Base-by-base conservation (phyloP, 1,140 invertebrate genomes). In the Dryas iulia region DNA sequence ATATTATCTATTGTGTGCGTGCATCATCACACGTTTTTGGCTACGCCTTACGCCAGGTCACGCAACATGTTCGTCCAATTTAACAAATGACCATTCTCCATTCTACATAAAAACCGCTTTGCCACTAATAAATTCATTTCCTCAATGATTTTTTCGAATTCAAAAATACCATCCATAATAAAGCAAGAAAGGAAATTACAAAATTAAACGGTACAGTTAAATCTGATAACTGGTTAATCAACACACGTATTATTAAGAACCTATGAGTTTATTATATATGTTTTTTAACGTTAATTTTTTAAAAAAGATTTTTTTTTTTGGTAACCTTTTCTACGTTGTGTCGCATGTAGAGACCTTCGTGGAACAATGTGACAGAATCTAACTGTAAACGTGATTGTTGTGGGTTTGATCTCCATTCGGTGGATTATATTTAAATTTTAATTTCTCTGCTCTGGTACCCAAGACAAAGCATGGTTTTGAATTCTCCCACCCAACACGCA, bases 21-120 rank as follows among this genome's bases (percentile, higher is more conserved):
- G 65, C 31, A 59, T n/a, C 24, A 35, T 60, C 59, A 61, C 59
- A 61, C 66, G 28, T 33, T 57, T 61, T 53, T 52, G 78, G 72
- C 73, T 74, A 78, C 81, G 81, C 81, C 81, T 78, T 58, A 70
- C 68, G 74, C 69, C 64, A 25, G 66, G 81, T 79, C 81, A 83
- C 81, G 81, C 81, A 59, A 79, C 67, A 52, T 72, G 72, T 79
- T 73, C 72, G 69, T 74, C 57, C 72, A 78, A 83, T 83, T 81
- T 79, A 74, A 71, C 74, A 78, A 81, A 81, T 81, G 76, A 79
- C 71, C 73, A 52, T 54, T 67, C 57, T 21, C 33, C 25, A 12
- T 66, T 66, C 33, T 10, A 30, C 31, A 31, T 53, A 62, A 62
- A 62, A 61, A 53, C 28, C 14, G 14, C 24, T 60, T 35, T 35